phyloP scores from a whole-genome alignment of 2,888 invertebrate genomes.

The Cephus pygmeus region DNA sequence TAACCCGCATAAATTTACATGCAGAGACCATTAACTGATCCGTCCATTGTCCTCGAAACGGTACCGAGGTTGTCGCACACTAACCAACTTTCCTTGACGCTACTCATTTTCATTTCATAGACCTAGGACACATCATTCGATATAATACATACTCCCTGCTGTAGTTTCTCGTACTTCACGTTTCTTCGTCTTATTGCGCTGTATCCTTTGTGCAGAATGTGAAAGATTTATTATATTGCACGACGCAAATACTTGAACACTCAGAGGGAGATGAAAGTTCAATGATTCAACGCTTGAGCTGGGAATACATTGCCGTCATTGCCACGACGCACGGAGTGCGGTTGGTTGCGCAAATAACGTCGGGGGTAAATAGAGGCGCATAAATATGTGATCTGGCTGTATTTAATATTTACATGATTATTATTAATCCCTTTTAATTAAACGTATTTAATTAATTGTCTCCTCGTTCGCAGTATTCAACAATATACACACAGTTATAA shows the following conservation, averaged over 20 bases:
- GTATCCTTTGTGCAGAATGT: background rate
- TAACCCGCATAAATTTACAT: background rate
- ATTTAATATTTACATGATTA: conserved; percentile 32
- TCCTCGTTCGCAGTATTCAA: conserved; percentile 12
- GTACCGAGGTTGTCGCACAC: background rate
- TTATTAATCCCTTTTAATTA: conserved; percentile 16
- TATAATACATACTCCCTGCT: background rate
- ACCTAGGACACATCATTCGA: background rate
- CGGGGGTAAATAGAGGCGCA: background rate
- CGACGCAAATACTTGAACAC: background rate
- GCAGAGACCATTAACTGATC: background rate
- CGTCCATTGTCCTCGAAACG: background rate
- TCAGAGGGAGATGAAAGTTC: background rate
- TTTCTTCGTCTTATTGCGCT: background rate
- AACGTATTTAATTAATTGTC: conserved; percentile 24
- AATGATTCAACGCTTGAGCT: background rate
- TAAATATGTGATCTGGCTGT: background rate
- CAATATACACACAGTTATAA: conserved; percentile 21
- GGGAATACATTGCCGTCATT: background rate
- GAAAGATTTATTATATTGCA: background rate
- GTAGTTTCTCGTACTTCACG: background rate
- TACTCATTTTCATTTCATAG: background rate
- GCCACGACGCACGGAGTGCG: background rate
- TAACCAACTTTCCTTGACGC: background rate
- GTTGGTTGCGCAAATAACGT: background rate